These are phyloP conservation scores for Euplexia lucipara DNA, from an alignment of 2,888 invertebrate genomes.

Conservation along the genomic window DNA sequence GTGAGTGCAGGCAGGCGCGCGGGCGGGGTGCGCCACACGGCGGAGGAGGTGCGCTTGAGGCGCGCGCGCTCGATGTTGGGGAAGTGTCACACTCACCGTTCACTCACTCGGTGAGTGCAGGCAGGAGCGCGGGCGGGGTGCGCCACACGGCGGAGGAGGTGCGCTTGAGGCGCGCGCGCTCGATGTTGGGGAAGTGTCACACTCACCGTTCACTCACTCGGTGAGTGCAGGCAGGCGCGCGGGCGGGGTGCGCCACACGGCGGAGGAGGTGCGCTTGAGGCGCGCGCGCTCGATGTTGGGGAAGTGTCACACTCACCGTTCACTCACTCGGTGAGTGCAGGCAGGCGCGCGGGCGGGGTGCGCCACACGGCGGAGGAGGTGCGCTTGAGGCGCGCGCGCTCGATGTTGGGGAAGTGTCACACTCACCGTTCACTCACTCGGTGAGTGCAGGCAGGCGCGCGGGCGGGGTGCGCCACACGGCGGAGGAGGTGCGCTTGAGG, in stretches of 20 bases:
- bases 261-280: conserved; percentile 93
- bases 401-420: no score
- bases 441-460: conserved; percentile 60
- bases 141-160: conserved; percentile 9
- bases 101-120: conserved; percentile 82
- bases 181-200: no score
- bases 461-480: conserved; percentile 4
- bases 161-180: no score
- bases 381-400: no score
- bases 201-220: conserved; percentile 60
- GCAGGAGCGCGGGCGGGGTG: not conserved
- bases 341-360: not conserved
- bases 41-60: conserved; percentile 57
- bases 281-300: conserved; percentile 83
- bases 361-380: conserved; percentile 57
- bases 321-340: conserved; percentile 65
- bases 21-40: not conserved
- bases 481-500: conserved; percentile 1
- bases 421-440: conserved; percentile 78
- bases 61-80: no score
- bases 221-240: conserved; percentile 88
- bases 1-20: conserved; percentile 32
- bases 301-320: no score
- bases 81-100: no score
- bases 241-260: conserved; percentile 94